phyloP scores from a whole-genome alignment of 2,113 vertebrate species.

The Osmerus mordax region DNA sequence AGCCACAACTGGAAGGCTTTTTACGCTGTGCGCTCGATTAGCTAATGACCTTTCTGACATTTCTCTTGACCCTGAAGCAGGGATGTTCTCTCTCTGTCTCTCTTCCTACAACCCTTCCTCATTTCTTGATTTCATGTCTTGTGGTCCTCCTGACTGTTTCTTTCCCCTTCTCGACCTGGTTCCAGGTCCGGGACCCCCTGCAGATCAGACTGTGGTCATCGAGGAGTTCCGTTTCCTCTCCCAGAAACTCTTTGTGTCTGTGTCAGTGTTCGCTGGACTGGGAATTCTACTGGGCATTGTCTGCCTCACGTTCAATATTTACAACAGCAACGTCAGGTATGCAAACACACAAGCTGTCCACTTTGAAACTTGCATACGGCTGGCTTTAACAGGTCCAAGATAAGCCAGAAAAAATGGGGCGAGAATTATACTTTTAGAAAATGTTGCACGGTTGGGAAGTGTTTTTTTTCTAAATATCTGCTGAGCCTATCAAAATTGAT shows the following conservation, averaged over 20 bases:
- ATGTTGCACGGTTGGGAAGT: too few species aligned
- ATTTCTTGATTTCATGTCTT: background rate
- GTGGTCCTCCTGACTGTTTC: slow-evolving; percentile 1
- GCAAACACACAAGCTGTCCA: slow-evolving; percentile 4
- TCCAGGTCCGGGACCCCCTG: slow-evolving; percentile 79
- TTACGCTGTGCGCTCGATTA: too few species aligned
- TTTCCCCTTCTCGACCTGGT: slow-evolving; percentile 1
- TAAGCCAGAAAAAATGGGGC: too few species aligned
- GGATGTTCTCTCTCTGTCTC: background rate
- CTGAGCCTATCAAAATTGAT: slow-evolving; percentile 21
- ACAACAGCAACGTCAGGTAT: slow-evolving; percentile 90
- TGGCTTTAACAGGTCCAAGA: too few species aligned
- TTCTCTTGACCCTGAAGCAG: too few species aligned
- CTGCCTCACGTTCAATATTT: slow-evolving; percentile 93
- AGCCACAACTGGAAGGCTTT: too few species aligned
- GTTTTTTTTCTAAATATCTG: background rate
- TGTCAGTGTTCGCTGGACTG: slow-evolving; percentile 83
- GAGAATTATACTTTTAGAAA: too few species aligned
- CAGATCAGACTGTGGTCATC: slow-evolving; percentile 90
- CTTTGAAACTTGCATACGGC: background rate
- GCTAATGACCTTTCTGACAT: too few species aligned
- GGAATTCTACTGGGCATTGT: slow-evolving; percentile 87
- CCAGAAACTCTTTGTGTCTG: slow-evolving; percentile 90
- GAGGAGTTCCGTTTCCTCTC: slow-evolving; percentile 88
- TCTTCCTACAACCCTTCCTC: background rate